Evolutionary conservation across 2,888 invertebrate species (phyloP), one percentile per base, ranked within the genome.

Genomic region (Theodoxus fluviatilis): DNA sequence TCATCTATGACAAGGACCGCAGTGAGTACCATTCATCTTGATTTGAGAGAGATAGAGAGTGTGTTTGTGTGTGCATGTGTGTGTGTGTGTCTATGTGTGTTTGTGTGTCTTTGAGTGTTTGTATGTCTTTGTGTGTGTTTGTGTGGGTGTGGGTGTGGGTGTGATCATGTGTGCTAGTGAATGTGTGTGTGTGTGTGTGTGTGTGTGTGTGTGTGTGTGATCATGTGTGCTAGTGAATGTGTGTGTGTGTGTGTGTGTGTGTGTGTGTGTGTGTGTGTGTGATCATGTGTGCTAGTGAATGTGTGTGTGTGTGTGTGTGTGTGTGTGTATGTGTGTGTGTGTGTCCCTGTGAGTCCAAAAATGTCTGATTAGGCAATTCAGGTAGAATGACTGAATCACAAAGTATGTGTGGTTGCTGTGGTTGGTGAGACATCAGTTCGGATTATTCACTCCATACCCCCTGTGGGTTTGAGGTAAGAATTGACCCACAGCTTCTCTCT

Each of bases 1-100:
- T 99, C 75, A 92, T 99, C 80, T 93, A 93, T 88, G 92, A 95
- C 83, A 89, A 92, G 84, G 77, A 86, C 67, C 75, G 78, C 73
- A 83, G 86, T 87, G 73, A 68, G 73, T 71, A 22, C 2, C 64
- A 3, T 59, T 59, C 18, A 12, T 43, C 9, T 43, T 43, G 43
- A 12, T 43, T 7, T 43, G 9, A 43, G 43, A 7, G 18, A 12
- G 18, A 15, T 7, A 7, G 18, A 7, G 7, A 15, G 7, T 7
- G 18, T 43, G 43, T 12, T 43, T 18, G 18, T 43, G 9, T 43
- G 43, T 43, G 43, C 9, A 43, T 12, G 7, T 43, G 7, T 43
- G 9, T 43, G 43, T 18, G 7, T 7, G 9, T 12, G 9, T 43
- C 9, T 7, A 12, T 43, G 7, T 43, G 9, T 18, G 18, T 43